These are phyloP conservation scores for Lepus townsendii DNA, from an alignment of 2,797 vertebrate species.

Conservation along the genomic window DNA sequence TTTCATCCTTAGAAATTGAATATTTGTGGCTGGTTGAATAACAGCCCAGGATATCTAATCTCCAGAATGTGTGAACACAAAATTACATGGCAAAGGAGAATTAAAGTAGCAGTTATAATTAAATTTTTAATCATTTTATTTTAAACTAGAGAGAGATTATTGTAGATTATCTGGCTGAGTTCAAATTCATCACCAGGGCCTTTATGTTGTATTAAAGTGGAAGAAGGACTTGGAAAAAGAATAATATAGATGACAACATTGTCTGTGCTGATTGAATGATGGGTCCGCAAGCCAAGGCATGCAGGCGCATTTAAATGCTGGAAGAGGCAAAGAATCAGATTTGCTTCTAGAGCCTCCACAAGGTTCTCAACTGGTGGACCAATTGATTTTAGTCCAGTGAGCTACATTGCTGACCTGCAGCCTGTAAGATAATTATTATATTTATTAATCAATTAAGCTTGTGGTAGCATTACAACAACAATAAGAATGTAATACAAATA, in stretches of 20 bases:
- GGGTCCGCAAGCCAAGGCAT: not conserved
- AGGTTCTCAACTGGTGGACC: accelerated
- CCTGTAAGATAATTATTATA: not conserved
- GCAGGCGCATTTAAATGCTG: not conserved
- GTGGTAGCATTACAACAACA: not conserved
- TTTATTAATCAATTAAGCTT: not conserved
- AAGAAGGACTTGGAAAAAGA: not conserved
- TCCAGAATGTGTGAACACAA: not conserved
- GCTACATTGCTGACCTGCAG: not conserved
- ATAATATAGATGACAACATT: not conserved
- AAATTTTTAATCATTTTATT: not conserved
- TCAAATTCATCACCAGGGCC: not conserved
- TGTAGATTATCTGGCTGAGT: not conserved
- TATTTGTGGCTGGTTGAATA: not conserved
- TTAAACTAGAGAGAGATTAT: not conserved
- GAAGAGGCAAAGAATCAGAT: not conserved
- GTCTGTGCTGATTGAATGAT: not conserved
- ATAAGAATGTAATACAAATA: not conserved
- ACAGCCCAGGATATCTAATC: not conserved
- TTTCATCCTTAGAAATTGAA: not conserved
- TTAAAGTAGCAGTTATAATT: not conserved
- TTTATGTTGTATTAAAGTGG: not conserved
- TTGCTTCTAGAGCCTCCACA: not conserved
- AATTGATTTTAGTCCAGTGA: not conserved
- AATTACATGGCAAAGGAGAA: not conserved